phyloP scores from a whole-genome alignment of 2,888 invertebrate genomes.

The Sarcophaga caerulescens region DNA sequence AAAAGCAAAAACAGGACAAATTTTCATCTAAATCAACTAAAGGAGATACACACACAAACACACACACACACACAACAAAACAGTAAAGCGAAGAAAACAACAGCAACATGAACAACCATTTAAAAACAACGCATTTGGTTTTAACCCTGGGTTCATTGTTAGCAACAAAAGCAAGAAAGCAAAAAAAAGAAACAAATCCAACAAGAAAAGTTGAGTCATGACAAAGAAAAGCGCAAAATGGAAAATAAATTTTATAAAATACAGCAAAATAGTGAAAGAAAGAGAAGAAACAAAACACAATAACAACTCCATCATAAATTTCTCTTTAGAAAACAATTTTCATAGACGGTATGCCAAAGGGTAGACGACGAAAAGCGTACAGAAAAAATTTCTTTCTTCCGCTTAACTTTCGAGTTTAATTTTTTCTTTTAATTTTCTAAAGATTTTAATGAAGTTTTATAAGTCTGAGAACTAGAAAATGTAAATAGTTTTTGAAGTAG shows the following conservation, averaged over 20 bases:
- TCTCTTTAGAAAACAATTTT: constrained; percentile 3
- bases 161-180: not conserved
- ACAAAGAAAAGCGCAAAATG: not conserved
- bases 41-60: not conserved
- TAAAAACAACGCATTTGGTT: not conserved
- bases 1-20: constrained; percentile 16
- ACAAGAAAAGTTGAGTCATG: not conserved
- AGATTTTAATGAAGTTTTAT: not conserved
- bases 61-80: not conserved
- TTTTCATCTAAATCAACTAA: constrained; percentile 34
- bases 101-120: no score
- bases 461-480: not conserved
- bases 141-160: constrained; percentile 26
- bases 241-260: not conserved
- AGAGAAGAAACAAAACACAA: not conserved
- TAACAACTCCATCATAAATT: constrained; percentile 15
- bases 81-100: not conserved
- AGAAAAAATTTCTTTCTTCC: not conserved
- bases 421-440: not conserved
- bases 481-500: not conserved
- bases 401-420: not conserved
- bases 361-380: not conserved
- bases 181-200: constrained; percentile 7
- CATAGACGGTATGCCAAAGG: not conserved
- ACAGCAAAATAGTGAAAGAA: not conserved